Evolutionary conservation across 2,888 invertebrate species (phyloP).

Genomic region (Molorchus minor): DNA sequence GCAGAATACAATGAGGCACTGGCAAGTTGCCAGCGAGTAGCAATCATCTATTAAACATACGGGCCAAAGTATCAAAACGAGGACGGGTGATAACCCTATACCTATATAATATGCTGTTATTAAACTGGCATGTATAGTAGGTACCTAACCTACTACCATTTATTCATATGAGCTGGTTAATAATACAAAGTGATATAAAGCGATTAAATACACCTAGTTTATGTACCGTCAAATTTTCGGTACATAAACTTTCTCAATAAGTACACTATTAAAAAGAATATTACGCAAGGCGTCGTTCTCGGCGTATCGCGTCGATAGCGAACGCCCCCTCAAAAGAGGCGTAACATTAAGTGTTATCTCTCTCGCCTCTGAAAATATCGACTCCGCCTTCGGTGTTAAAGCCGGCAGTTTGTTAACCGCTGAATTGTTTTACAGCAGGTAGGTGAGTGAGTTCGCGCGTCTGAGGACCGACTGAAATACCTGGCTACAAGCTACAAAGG

Average conservation of each 20-base stretch:
- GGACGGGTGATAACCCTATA: no score
- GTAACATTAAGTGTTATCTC: constrained; percentile 52
- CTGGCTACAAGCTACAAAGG: constrained; percentile 61
- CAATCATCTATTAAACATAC: no score
- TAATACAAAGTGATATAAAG: background rate
- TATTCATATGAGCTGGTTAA: no score
- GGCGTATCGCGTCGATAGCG: constrained; percentile 45
- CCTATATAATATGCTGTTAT: no score
- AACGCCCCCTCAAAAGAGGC: constrained; percentile 51
- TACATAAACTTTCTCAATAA: constrained; percentile 30
- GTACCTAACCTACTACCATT: no score
- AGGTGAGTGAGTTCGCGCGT: constrained; percentile 66
- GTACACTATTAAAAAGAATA: constrained; percentile 18
- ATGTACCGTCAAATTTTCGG: constrained; percentile 29
- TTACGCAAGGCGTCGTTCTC: constrained; percentile 42
- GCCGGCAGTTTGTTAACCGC: constrained; percentile 62
- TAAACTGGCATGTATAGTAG: no score
- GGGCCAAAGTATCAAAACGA: no score
- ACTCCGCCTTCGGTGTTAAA: constrained; percentile 59
- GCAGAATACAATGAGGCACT: no score
- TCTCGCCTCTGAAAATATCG: constrained; percentile 58
- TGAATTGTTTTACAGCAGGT: constrained; percentile 60
- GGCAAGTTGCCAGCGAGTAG: no score
- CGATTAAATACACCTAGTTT: constrained; percentile 17
- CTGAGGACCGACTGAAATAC: constrained; percentile 59